Conservation (phyloP, 2,888 invertebrate genomes). For the Acheta domesticus region DNA sequence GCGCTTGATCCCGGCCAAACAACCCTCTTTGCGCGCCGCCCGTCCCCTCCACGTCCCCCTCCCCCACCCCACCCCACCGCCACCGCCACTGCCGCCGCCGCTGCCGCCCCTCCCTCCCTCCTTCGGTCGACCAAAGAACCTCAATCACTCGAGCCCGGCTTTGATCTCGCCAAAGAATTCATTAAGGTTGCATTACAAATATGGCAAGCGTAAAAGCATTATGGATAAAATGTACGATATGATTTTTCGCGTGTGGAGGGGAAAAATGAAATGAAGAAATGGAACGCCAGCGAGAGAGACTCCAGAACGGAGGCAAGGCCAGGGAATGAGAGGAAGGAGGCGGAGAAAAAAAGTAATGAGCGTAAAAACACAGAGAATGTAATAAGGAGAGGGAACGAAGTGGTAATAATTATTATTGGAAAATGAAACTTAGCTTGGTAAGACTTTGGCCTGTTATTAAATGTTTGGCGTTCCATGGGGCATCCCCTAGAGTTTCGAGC, state of each 20-base stretch:
- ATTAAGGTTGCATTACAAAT: constrained; percentile 31
- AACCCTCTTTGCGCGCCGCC: neutral
- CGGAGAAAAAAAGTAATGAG: constrained; percentile 11
- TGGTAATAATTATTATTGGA: constrained; percentile 18
- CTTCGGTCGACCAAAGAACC: constrained; percentile 19
- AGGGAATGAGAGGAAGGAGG: neutral
- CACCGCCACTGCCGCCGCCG: neutral
- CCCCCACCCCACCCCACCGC: neutral
- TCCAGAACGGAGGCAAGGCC: neutral
- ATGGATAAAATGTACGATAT: constrained; percentile 20
- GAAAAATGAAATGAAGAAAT: neutral
- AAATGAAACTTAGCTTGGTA: constrained; percentile 1
- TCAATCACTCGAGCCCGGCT: constrained; percentile 30
- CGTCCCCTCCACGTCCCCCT: neutral
- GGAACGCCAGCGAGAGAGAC: neutral
- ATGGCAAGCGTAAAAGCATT: constrained; percentile 24
- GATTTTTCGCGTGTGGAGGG: constrained; percentile 8
- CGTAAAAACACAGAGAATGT: constrained; percentile 11
- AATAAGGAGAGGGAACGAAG: constrained; percentile 18
- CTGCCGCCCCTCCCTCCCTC: neutral
- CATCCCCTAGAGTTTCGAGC: neutral
- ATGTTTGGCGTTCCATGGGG: constrained; percentile 18
- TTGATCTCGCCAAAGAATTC: constrained; percentile 33
- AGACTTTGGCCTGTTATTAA: neutral
- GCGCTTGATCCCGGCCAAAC: constrained; percentile 3